Conservation (phyloP, 1,140 invertebrate species). For the Brachystomella parvula region DNA sequence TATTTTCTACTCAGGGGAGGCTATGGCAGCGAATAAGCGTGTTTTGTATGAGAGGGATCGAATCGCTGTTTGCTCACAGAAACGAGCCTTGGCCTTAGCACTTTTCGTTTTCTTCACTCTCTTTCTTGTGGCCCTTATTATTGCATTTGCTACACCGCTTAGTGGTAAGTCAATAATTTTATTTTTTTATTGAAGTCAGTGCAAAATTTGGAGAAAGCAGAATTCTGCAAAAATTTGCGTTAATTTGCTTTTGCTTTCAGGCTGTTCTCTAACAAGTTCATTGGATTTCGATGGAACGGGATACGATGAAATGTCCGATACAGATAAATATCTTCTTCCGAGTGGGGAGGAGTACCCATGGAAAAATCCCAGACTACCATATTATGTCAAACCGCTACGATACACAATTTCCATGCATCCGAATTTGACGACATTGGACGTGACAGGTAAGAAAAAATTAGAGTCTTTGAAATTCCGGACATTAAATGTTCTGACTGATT, state of each 20-base stretch:
- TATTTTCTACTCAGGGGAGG: constrained; percentile 50
- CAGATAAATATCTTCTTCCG: constrained; percentile 55
- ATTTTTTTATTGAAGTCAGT: too few relatives aligned
- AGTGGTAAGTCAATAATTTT: constrained; percentile 32
- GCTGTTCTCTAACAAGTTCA: constrained; percentile 52
- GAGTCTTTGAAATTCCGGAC: background rate
- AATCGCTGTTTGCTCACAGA: constrained; percentile 78
- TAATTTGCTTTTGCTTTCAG: constrained; percentile 42
- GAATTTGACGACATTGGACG: constrained; percentile 78
- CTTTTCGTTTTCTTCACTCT: constrained; percentile 66
- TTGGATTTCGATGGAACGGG: constrained; percentile 30
- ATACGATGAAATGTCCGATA: constrained; percentile 25
- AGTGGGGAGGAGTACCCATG: constrained; percentile 73
- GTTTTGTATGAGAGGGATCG: constrained; percentile 64
- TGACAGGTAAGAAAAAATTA: constrained; percentile 65
- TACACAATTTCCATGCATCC: constrained; percentile 89
- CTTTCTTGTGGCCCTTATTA: constrained; percentile 71
- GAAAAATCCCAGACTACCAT: constrained; percentile 75
- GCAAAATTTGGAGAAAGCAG: too few relatives aligned
- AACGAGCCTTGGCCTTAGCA: constrained; percentile 69
- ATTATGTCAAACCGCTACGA: constrained; percentile 65
- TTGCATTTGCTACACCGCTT: constrained; percentile 75
- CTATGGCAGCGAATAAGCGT: constrained; percentile 60
- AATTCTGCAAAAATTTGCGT: constrained; percentile 8
- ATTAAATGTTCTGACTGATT: too few relatives aligned